Evolutionary conservation across 2,888 invertebrate genomes (phyloP), one percentile per base, ranked within the genome.

Genomic region (Drosophila siamana): DNA sequence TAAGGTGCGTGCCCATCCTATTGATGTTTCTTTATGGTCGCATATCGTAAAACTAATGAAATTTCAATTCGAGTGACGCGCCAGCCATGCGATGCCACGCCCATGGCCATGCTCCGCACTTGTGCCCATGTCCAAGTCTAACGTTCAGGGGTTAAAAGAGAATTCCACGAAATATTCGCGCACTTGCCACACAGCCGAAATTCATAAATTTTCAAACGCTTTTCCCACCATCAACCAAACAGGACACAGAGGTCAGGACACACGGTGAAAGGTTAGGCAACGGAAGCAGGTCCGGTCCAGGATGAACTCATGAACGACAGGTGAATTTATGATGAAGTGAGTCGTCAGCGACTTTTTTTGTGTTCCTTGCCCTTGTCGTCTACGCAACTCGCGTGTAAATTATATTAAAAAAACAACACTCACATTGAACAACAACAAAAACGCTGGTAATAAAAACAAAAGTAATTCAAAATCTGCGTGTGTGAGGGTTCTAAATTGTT

Each of bases 271-370:
- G 65, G 62, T 38, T 47, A 43, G 57, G 60, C 60, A 78, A 70
- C 87, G 77, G 88, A 71, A 78, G 80, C 88, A 77, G 71, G 73
- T 88, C 86, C 83, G 84, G 73, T 67, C 40, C 69, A 62, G 74
- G 69, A 80, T 80, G 72, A 69, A 69, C 86, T 72, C 61, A 68
- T 64, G n/a, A 85, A 89, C 89, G 87, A 88, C 90, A 82, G 80
- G 88, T 90, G 88, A 88, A 88, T 88, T 90, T 88, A 89, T 90
- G 83, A 88, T 89, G 84, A 90, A 89, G 83, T 82, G 74, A 89
- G 65, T 68, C 80, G 77, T 88, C 88, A 88, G 80, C 88, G 69
- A 55, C 60, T 57, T 63, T 72, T 41, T 40, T 24, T 4, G 30
- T 30, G 3, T 30, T 4, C 1, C 33, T 33, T n/a, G 61, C 1